Base-by-base conservation (phyloP, 2,797 vertebrate species). In the Karalla daura region DNA sequence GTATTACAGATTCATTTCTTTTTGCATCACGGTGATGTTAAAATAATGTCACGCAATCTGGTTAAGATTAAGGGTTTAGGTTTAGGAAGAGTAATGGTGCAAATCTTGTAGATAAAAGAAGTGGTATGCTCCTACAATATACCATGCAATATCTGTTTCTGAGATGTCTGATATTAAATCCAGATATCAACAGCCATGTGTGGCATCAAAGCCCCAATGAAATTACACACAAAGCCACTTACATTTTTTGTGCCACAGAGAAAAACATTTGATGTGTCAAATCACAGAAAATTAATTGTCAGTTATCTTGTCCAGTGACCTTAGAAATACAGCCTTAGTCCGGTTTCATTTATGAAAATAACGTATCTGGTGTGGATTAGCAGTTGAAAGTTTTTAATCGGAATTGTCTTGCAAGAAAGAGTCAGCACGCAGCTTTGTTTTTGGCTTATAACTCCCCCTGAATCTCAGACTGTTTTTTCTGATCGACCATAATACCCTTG, bases 401-500 rank as follows among this genome's bases (percentile, higher is more conserved):
- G 39, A 18, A 25, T 30, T 20, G 17, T 23, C 36, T 18, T 40
- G 59, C n/a, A n/a, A 13, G 1, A 40, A 41, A 33, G 15, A 36
- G 45, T 28, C 14, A 6, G n/a, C 51, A 4, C 37, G 15, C 24
- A 40, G 44, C 24, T n/a, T 55, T 32, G 15, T 58, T 63, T 56
- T 37, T 63, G 23, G 17, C 62, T 78, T 86, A 72, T 23, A 68
- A 53, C 46, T 73, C 36, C 15, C 5, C 68, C 65, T 68, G 70
- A 74, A 83, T 24, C 56, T 41, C 47, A 60, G 33, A 30, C 46
- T 76, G 54, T 63, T 73, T n/a, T 81, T 68, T 66, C 35, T 63
- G 74, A 74, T 67, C 67, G 55, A 69, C 7, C 33, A 56, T 76
- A 85, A 89, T 85, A 70, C 64, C 40, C 73, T 46, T 86, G 81